Evolutionary conservation across 2,797 vertebrate species (phyloP).

Genomic region (Taeniopygia guttata): DNA sequence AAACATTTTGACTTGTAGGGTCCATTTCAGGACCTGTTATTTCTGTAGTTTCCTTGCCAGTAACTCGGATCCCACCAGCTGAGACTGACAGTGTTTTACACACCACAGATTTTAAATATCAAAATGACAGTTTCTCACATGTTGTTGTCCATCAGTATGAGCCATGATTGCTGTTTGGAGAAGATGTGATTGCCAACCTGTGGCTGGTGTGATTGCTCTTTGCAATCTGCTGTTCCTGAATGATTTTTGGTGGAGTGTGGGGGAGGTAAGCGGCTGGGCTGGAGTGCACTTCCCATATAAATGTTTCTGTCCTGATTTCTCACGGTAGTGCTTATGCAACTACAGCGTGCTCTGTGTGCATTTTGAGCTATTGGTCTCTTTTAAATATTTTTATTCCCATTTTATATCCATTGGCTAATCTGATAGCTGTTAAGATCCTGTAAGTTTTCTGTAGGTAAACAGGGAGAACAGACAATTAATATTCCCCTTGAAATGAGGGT

Average conservation of each 20-base stretch:
- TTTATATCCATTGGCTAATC: background rate
- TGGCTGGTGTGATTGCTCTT: conserved; percentile 55
- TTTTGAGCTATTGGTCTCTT: background rate
- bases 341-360: background rate
- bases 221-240: conserved; percentile 61
- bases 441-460: background rate
- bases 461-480: background rate
- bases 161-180: conserved; percentile 62
- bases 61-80: background rate
- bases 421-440: background rate
- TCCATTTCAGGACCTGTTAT: background rate
- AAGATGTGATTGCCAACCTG: conserved; percentile 63
- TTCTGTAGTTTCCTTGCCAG: background rate
- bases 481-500: background rate
- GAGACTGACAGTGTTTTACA: conserved; percentile 59
- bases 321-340: background rate
- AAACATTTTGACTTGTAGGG: background rate
- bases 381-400: background rate
- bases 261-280: background rate
- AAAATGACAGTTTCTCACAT: conserved; percentile 64
- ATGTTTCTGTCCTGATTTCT: conserved; percentile 7
- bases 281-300: conserved; percentile 20
- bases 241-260: background rate
- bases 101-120: conserved; percentile 66
- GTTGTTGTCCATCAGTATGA: conserved; percentile 59